These are phyloP conservation scores for Drosophila hamatofila DNA, from an alignment of 2,888 invertebrate genomes.

Conservation along the genomic window DNA sequence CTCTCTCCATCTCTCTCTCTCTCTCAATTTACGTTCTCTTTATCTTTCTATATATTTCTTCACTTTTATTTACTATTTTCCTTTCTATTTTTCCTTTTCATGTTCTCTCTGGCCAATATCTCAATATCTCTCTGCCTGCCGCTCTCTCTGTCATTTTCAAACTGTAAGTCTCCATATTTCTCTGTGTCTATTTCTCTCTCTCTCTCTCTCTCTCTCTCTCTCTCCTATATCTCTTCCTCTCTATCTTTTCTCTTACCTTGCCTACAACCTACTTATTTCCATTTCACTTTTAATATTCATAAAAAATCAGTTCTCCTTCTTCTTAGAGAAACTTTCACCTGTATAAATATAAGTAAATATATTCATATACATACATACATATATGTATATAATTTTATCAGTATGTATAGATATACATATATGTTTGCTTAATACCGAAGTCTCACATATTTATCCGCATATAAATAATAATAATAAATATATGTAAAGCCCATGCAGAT, in stretches of 20 bases:
- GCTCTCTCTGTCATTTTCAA: not conserved
- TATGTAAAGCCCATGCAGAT: constrained; percentile 6
- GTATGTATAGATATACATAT: not conserved
- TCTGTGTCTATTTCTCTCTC: no score
- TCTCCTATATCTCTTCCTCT: no score
- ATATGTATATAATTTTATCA: not conserved
- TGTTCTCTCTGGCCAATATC: no score
- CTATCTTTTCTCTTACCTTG: no score
- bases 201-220: no score
- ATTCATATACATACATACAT: not conserved
- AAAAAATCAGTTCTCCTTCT: not conserved
- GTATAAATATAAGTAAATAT: not conserved
- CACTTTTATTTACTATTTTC: no score
- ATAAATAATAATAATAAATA: constrained; percentile 4
- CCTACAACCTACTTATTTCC: no score
- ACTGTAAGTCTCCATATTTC: not conserved
- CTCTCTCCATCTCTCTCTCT: not conserved
- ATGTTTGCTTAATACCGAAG: not conserved
- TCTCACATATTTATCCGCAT: constrained; percentile 2
- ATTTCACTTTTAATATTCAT: no score
- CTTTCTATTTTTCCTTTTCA: no score
- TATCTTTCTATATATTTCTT: no score
- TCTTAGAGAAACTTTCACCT: not conserved
- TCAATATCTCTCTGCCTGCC: not conserved
- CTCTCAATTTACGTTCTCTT: no score